Base-by-base conservation (phyloP, 2,888 invertebrate species). In the Tenodera sinensis region DNA sequence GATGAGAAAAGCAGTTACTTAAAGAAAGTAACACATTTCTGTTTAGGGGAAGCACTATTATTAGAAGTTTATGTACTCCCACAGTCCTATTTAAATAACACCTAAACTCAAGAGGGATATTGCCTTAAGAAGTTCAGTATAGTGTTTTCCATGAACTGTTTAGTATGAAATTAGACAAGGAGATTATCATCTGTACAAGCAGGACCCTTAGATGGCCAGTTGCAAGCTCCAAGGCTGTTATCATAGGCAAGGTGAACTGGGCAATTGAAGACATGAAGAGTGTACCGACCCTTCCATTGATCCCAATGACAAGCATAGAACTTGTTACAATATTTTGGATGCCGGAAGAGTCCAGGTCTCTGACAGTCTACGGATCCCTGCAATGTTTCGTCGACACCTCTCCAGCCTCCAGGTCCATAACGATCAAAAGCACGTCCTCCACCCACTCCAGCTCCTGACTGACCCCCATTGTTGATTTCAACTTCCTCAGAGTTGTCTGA, bases 221-320 rank as follows among this genome's bases (percentile, higher is more conserved):
- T 97, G 92, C 97, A 97, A 86, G 97, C 97, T n/a, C 96, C 96
- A 91, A 96, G 94, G 89, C 94, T 95, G 28, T 95, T 95, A 92
- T 97, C 97, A 92, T 97, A 97, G 86, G 96, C 96, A 87, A 97
- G 93, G 92, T 96, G 96, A 25, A 97, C 95, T 0, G 97, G 97
- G 92, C 97, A 97, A 92, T 97, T 96, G 93, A 97, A 97, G 2
- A 96, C 95, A 92, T 96, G 96, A 12, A 97, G 94, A 2, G 96
- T 96, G 92, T 95, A 97, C 91, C 95, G 95, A 91, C 96, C 95
- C 92, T 97, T 96, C 92, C 95, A 96, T 91, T 96, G 95, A 92
- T 97, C 97, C 96, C 96, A 97, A 93, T 96, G 95, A 92, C 97
- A 97, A 71, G 96, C 95, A 92, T 97, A 97, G 94, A 97, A 97